Evolutionary conservation across 1,140 invertebrate genomes (phyloP).

Genomic region (Apolygus lucorum): DNA sequence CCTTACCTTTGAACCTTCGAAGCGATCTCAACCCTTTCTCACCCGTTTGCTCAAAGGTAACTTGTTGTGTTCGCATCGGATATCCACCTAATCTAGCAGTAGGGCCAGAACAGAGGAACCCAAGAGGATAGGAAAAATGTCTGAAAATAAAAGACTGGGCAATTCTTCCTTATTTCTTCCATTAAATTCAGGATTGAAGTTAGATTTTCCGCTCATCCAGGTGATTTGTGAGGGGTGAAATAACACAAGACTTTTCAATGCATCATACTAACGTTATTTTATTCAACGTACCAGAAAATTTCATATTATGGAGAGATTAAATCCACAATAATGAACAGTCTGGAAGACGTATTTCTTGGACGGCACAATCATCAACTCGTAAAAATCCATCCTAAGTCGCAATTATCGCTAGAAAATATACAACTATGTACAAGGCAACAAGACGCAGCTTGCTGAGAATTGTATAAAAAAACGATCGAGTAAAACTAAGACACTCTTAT

Average conservation of each 20-base stretch:
- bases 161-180: too few relatives aligned
- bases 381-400: background rate
- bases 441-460: background rate
- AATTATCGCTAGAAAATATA: background rate
- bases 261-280: background rate
- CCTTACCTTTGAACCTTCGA: too few relatives aligned
- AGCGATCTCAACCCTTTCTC: too few relatives aligned
- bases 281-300: background rate
- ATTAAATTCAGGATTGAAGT: too few relatives aligned
- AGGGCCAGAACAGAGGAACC: too few relatives aligned
- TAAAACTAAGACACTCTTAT: background rate
- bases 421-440: background rate
- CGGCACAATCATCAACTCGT: background rate
- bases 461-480: background rate
- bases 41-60: too few relatives aligned
- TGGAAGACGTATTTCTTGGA: background rate
- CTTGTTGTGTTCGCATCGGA: too few relatives aligned
- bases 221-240: too few relatives aligned
- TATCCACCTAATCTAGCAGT: too few relatives aligned
- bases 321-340: background rate
- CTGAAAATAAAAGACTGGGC: too few relatives aligned
- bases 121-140: too few relatives aligned
- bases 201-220: too few relatives aligned
- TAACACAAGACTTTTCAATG: background rate
- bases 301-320: background rate